Conservation (phyloP, 2,797 vertebrate species). For the Anguilla pacifica region DNA sequence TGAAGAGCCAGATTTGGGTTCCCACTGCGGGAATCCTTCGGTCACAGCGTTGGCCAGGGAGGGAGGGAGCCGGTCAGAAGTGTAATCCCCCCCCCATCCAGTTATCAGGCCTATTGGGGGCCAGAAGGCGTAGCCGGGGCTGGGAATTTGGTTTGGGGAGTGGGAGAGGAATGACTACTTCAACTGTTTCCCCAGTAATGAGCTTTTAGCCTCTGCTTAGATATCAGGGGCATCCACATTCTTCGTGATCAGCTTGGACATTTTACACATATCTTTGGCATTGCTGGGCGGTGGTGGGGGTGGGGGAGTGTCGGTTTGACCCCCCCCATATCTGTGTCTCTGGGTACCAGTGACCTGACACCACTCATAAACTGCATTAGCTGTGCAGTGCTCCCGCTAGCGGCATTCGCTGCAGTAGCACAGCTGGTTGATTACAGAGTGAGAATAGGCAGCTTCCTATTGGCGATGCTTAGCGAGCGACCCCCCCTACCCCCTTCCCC, state of each 20-base stretch:
- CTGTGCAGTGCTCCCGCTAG: not conserved
- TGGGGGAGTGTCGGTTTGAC: no score
- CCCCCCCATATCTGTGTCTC: no score
- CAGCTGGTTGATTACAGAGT: not conserved
- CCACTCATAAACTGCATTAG: not conserved
- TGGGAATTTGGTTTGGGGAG: not conserved
- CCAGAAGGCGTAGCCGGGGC: not conserved
- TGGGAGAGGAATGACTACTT: not conserved
- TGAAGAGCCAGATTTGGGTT: not conserved
- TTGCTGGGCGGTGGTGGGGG: no score
- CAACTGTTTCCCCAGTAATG: not conserved
- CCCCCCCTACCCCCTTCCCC: not conserved
- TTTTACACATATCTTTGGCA: not conserved
- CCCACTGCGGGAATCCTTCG: not conserved
- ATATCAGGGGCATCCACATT: no score
- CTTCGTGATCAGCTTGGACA: not conserved
- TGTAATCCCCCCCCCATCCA: not conserved
- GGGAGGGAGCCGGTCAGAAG: not conserved
- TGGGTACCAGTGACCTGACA: not conserved
- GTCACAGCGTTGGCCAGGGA: not conserved
- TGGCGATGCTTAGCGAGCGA: no score
- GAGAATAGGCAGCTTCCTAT: not conserved
- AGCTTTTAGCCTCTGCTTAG: not conserved
- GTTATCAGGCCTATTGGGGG: not conserved
- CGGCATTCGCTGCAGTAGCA: not conserved